A percentile compares a stretch with the other conserved stretches of the same genome.
Evolutionary conservation across 2,888 invertebrate species (phyloP).

Genomic region (Chrysodeixis includens): DNA sequence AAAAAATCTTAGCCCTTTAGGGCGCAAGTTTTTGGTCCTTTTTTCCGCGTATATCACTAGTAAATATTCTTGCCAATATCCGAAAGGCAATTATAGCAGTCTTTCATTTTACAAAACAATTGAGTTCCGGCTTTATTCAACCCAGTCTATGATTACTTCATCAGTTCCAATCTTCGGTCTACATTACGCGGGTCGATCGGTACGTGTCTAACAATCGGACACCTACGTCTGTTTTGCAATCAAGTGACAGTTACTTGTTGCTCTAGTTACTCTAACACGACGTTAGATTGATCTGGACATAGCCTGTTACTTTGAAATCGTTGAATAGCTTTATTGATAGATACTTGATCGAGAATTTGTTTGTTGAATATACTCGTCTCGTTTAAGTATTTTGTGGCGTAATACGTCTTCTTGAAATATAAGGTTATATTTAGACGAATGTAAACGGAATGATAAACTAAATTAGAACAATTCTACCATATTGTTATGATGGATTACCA

Average conservation of each 20-base stretch:
- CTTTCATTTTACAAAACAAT: background rate
- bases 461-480: conserved; percentile 2
- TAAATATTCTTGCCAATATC: background rate
- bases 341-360: background rate
- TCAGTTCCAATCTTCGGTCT: conserved; percentile 30
- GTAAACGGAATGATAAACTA: background rate
- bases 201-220: conserved; percentile 47
- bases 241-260: conserved; percentile 26
- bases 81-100: background rate
- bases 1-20: background rate
- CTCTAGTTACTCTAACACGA: conserved; percentile 21
- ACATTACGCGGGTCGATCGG: conserved; percentile 45
- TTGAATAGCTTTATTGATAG: background rate
- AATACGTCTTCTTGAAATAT: too few species aligned
- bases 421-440: background rate
- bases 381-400: background rate
- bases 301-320: background rate
- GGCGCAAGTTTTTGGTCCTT: background rate
- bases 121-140: conserved; percentile 27
- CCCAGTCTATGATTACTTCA: conserved; percentile 16
- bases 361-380: background rate
- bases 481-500: too few species aligned
- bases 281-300: conserved; percentile 9
- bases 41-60: background rate
- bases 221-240: conserved; percentile 44